Base-by-base conservation (phyloP, 2,113 vertebrate species). In the Nesoenas mayeri region DNA sequence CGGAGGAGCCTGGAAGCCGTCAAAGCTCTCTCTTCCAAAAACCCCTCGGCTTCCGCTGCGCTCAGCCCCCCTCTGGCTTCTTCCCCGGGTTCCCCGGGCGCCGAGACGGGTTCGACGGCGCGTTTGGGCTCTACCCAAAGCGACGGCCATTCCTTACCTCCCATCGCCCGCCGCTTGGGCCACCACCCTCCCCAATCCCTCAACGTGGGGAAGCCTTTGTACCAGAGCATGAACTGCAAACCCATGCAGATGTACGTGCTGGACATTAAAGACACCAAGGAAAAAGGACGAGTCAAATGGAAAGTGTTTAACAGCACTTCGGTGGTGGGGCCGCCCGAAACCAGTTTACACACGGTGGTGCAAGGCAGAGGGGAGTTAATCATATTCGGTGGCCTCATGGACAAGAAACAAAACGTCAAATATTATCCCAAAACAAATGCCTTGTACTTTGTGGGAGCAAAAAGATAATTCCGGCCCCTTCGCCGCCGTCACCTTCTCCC, bases 211-310 rank as follows among this genome's bases (percentile, higher is more conserved):
- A 99, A 99, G 96, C 99, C 99, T 24, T 97, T 99, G 31, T 99
- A 99, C 97, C 99, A 99, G 98, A 99, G 99, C 73, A 98, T 99
- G 97, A 99, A 99, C 98, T 99, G 99, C 98, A 99, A 99, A 74
- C 99, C 99, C 96, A 99, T 99, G 99, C 99, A 99, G 98, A 99
- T 99, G 99, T 99, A 99, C 6, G 99, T 99, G 93, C 97, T 99
- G 97, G 99, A 99, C 96, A 97, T 99, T 92, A 98, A 98, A 34
- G 98, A 98, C 44, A 98, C 98, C 92, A 99, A 99, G 97, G 96
- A 98, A 36, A 96, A 95, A 5, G 98, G 98, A 3, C 97, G 98
- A 15, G 99, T 99, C 91, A 98, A 98, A 61, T 99, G 99, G 99
- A 99, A 99, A 91, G 97, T 99, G 24, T 99, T 99, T 31, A 98